Base-by-base conservation (phyloP, 2,113 vertebrate genomes). In the Triplophysa rosa region DNA sequence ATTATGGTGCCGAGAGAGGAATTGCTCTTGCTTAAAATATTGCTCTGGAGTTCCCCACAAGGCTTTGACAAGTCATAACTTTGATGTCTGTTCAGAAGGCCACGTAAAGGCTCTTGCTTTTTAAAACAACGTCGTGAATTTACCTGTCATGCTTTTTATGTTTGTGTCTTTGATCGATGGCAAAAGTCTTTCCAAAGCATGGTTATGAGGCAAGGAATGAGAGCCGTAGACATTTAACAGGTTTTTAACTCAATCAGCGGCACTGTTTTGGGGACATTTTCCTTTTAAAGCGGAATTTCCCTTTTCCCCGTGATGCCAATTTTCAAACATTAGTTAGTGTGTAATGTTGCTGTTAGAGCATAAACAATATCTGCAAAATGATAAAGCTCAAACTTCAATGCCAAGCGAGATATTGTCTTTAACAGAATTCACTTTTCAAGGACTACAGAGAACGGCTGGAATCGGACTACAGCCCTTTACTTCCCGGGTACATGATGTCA, bases 51-150 rank as follows among this genome's bases (percentile, higher is more conserved):
- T 77, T 77, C n/a, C 45, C 74, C 74, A 37, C 45, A 37, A 54
- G 74, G 45, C 74, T 54, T 54, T 65, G 74, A 65, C 8, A 4
- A 77, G 19, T 63, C 24, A 11, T 9, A 65, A 65, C 61, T 77
- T 77, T 65, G 74, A 65, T 65, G 74, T 65, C 74, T 64, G 61
- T 65, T 77, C 62, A 77, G 16, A 54, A 54, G 45, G 74, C 74
- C 45, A 77, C 74, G 17, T 77, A 52, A 52, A 65, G 26, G 62
- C 62, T 45, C n/a, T 37, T 2, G 8, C 17, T 54, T 65, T 62
- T 29, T 68, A 67, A 70, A 72, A 67, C 13, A 58, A 52, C 33
- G 33, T 64, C 77, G 47, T 73, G 66, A 67, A 78, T 77, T 80
- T 70, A 69, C 67, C 47, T 79, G 45, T 59, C 42, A 33, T 2